Evolutionary conservation across 2,888 invertebrate genomes (phyloP).

Genomic region (Reticulitermes lucifugus): DNA sequence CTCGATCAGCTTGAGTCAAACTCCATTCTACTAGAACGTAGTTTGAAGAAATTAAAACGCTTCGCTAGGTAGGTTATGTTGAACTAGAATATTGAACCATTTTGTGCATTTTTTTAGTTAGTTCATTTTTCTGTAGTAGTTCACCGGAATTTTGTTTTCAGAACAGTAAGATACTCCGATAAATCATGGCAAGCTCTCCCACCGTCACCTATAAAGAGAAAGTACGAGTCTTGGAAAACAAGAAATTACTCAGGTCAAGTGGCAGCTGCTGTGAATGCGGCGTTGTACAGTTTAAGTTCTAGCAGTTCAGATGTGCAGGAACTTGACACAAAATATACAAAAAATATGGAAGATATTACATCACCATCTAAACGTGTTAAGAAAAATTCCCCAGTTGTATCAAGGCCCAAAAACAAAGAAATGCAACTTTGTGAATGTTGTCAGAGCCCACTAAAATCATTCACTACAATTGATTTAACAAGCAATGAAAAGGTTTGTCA

Average conservation of each 20-base stretch:
- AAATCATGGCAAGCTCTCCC: background rate
- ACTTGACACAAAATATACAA: background rate
- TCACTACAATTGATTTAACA: background rate
- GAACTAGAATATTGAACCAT: background rate
- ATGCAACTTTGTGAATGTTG: background rate
- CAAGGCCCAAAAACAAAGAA: background rate
- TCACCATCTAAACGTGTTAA: constrained; percentile 30
- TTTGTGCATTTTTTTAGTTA: no score
- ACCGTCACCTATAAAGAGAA: constrained; percentile 36
- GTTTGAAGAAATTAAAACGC: constrained; percentile 39
- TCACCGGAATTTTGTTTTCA: background rate
- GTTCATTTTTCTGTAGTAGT: no score
- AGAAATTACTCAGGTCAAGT: constrained; percentile 46
- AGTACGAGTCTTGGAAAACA: constrained; percentile 40
- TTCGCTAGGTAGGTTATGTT: constrained; percentile 40
- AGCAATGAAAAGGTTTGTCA: background rate
- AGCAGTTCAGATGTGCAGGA: background rate
- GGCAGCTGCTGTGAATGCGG: background rate
- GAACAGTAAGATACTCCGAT: background rate
- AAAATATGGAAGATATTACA: constrained; percentile 9
- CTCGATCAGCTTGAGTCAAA: constrained; percentile 47
- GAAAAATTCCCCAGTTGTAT: background rate
- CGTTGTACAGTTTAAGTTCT: background rate
- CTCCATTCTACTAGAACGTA: constrained; percentile 40
- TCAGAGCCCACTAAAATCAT: background rate